Base-by-base conservation (phyloP, 2,888 invertebrate species). In the Acanthosoma haemorrhoidale region DNA sequence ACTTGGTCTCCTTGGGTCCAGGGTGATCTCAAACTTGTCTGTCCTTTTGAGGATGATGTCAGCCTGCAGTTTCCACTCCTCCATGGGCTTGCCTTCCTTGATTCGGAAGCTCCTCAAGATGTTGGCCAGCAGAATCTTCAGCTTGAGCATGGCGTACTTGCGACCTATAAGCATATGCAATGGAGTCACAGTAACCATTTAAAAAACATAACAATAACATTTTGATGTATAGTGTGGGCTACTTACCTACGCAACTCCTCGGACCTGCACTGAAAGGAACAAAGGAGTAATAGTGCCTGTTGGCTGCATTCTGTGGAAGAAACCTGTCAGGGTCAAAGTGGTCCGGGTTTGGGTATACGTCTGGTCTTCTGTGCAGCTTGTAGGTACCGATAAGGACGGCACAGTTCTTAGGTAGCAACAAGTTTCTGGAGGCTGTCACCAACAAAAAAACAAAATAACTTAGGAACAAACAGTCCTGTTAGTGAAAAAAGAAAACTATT, bases 221-320 rank as follows among this genome's bases (percentile, higher is more conserved):
- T n/a, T n/a, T 36, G 18, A 9, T 6, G 9, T 15, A 16, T 39
- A 16, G n/a, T 16, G n/a, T 16, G 16, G 15, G 4, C 3, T 38
- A 79, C 84, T 80, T 77, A 86, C 86, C 90, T 21, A 90, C 90
- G 78, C 91, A 91, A 76, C 90, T 90, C 73, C 91, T 84, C 1
- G 91, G 90, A 29, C 91, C 91, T 59, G 91, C 91, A 72, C 89
- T 90, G 82, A 91, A 91, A 0, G 91, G 91, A 68, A 91, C 87
- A 77, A 86, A 91, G 72, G 89, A 86, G 78, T 91, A 91, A 78
- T 89, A 91, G 76, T 91, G 91, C 64, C 91, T 84, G 74, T 87
- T 87, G 32, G 87, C 86, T 21, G 87, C 87, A 69, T 86, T 86
- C 77, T 91, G 90, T 0, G 91, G 89, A 34, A 91, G 79, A 83